Percentiles rank a stretch among this genome's conserved stretches.
These are phyloP conservation scores for Caenorhabditis briggsae DNA, from an alignment of 1,140 invertebrate species.

Conservation along the genomic window DNA sequence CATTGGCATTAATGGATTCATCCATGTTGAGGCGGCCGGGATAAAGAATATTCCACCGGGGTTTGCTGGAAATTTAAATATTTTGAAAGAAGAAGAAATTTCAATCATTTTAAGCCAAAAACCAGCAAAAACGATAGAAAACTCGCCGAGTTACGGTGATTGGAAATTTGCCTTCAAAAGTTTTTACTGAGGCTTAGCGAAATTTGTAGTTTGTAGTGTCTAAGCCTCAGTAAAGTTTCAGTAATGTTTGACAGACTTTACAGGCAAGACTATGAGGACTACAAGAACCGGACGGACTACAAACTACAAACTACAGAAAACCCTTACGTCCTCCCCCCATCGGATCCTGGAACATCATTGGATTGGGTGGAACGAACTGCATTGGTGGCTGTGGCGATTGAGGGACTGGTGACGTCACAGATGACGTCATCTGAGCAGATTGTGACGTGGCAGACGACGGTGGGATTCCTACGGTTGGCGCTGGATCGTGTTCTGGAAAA, in stretches of 20 bases:
- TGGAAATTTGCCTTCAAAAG: no score
- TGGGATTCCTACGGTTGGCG: conserved; percentile 52
- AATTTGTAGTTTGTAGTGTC: no score
- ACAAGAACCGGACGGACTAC: no score
- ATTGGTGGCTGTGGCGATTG: conserved; percentile 49
- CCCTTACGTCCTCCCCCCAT: neutral
- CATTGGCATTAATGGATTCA: conserved; percentile 61
- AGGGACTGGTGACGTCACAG: conserved; percentile 22
- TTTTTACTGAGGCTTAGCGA: no score
- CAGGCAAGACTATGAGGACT: no score
- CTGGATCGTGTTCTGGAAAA: conserved; percentile 54
- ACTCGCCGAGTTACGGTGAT: no score
- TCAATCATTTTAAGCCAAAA: no score
- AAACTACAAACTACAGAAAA: neutral
- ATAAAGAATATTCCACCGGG: conserved; percentile 68
- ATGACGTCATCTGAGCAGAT: conserved; percentile 2
- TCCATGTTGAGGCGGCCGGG: conserved; percentile 64
- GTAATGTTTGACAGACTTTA: no score
- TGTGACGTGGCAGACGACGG: neutral
- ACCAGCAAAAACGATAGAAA: no score
- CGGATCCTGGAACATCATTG: conserved; percentile 50
- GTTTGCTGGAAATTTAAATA: conserved; percentile 21
- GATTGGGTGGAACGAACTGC: conserved; percentile 56
- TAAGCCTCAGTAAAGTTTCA: no score
- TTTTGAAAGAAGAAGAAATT: neutral